These are phyloP conservation scores for Tragelaphus imberbis DNA, from an alignment of 2,113 vertebrate genomes.

Conservation along the genomic window DNA sequence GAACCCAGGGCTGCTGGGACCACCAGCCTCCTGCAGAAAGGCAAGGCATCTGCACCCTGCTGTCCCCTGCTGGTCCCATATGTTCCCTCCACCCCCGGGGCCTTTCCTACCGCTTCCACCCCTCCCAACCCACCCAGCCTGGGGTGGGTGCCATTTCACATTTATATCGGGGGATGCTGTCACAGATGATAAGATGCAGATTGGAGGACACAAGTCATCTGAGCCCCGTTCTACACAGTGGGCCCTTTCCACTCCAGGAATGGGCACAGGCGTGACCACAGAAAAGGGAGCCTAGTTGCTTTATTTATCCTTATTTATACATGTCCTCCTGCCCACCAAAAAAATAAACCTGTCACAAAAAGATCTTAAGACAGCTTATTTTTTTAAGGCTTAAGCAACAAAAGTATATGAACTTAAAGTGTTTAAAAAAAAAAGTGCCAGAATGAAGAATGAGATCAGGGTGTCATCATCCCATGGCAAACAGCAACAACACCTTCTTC, in stretches of 20 bases:
- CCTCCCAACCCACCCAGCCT: not conserved
- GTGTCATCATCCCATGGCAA: not conserved
- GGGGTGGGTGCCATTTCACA: not conserved
- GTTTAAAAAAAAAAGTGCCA: not conserved
- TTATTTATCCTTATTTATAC: not conserved
- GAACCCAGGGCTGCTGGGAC: not conserved
- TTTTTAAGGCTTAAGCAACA: not conserved
- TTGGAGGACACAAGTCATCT: not conserved
- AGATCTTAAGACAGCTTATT: not conserved
- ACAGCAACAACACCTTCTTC: not conserved
- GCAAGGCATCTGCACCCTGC: not conserved
- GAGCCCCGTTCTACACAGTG: not conserved
- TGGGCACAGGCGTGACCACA: rapidly evolving
- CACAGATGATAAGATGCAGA: not conserved
- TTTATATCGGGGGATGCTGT: not conserved
- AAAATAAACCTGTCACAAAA: not conserved
- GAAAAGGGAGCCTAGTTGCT: not conserved
- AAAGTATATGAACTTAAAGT: not conserved
- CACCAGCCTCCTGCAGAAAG: not conserved
- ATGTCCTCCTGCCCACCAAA: rapidly evolving
- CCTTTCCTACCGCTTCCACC: not conserved
- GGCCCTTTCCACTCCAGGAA: not conserved
- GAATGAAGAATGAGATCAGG: not conserved
- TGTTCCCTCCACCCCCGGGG: not conserved
- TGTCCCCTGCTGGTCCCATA: not conserved